Percentiles rank a stretch among this genome's conserved stretches.
Evolutionary conservation across 1,140 invertebrate genomes (phyloP).

Genomic region (Vollenhovia emeryi): DNA sequence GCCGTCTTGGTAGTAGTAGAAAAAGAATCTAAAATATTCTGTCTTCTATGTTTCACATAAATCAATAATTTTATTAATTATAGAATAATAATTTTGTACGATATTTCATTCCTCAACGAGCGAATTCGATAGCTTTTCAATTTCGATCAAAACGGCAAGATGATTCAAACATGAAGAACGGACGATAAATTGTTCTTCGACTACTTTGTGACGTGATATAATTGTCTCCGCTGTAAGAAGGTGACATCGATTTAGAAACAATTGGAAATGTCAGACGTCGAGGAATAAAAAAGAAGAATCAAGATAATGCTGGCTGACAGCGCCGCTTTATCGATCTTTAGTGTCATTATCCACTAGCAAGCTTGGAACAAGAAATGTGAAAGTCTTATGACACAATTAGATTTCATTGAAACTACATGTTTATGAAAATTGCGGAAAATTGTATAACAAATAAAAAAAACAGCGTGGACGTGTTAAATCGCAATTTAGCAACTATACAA

Average conservation of each 20-base stretch:
- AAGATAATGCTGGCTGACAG: slow-evolving; percentile 30
- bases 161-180: neutral
- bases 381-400: slow-evolving; percentile 3
- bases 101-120: neutral
- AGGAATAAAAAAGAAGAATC: slow-evolving; percentile 13
- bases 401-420: neutral
- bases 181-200: slow-evolving; percentile 46
- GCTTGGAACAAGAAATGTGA: neutral
- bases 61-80: neutral
- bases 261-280: slow-evolving; percentile 56
- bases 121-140: neutral
- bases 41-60: neutral
- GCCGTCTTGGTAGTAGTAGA: neutral
- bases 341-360: slow-evolving; percentile 31
- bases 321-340: slow-evolving; percentile 35
- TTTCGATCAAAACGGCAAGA: neutral
- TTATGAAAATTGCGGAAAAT: neutral
- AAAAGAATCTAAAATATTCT: neutral
- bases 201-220: slow-evolving; percentile 56
- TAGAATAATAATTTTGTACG: neutral
- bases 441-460: neutral
- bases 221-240: slow-evolving; percentile 59
- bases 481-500: neutral
- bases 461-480: neutral
- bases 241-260: slow-evolving; percentile 64